phyloP scores from a whole-genome alignment of 2,888 invertebrate genomes.

The Frankliniella fusca region DNA sequence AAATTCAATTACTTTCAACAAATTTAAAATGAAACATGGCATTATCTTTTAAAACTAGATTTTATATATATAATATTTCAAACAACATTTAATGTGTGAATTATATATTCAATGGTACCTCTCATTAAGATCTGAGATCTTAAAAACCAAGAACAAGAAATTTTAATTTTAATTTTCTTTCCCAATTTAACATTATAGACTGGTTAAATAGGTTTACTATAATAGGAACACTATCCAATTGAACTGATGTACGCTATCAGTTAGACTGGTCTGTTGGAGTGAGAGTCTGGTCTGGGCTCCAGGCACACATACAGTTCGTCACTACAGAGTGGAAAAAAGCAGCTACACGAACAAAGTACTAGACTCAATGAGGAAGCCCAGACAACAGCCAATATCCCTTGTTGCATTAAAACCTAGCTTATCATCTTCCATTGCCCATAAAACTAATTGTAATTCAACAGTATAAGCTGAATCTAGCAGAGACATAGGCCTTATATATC shows the following conservation, averaged over 20 bases:
- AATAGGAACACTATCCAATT: conserved; percentile 38
- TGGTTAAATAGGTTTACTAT: conserved; percentile 33
- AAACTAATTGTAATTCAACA: conserved; percentile 14
- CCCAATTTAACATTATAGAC: conserved; percentile 31
- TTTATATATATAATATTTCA: conserved; percentile 22
- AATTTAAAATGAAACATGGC: conserved; percentile 26
- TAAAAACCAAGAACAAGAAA: conserved; percentile 36
- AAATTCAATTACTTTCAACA: conserved; percentile 25
- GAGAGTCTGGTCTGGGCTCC: conserved; percentile 23
- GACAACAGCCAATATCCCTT: conserved; percentile 26
- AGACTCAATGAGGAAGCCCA: conserved; percentile 19
- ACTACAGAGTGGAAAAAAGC: conserved; percentile 26
- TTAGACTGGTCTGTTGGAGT: conserved; percentile 24
- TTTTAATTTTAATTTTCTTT: conserved; percentile 33
- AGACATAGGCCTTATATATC: conserved; percentile 17
- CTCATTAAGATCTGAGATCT: conserved; percentile 32
- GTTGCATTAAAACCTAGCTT: conserved; percentile 1
- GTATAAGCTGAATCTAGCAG: not conserved
- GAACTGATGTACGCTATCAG: conserved; percentile 37
- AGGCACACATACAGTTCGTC: conserved; percentile 26
- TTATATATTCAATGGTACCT: conserved; percentile 20
- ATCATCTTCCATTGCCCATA: conserved; percentile 2
- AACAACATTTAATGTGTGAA: conserved; percentile 26
- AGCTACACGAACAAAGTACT: conserved; percentile 24
- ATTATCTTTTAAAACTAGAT: conserved; percentile 25